Evolutionary conservation across 2,113 vertebrate species (phyloP).

Genomic region (Oryctolagus cuniculus): DNA sequence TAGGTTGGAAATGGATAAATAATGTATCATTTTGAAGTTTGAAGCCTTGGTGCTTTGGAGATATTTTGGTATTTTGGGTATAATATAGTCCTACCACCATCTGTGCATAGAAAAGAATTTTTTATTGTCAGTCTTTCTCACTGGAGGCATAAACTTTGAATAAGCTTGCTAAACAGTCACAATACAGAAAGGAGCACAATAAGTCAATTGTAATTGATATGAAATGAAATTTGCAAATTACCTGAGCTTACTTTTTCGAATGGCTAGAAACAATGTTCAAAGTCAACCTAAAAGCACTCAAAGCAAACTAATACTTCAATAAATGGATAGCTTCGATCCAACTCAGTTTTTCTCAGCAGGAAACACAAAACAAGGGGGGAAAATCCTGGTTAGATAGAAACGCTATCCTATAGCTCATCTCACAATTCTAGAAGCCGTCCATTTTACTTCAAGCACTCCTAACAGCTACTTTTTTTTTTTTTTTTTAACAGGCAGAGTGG

Average conservation of each 20-base stretch:
- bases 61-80: neutral
- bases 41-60: neutral
- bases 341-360: conserved; percentile 56
- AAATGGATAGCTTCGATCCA: neutral
- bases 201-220: conserved; percentile 21
- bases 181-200: neutral
- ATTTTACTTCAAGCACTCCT: conserved; percentile 67
- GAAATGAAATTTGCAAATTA: conserved; percentile 51
- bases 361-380: conserved; percentile 53
- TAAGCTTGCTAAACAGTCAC: neutral
- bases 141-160: neutral
- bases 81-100: neutral
- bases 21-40: conserved; percentile 6
- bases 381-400: conserved; percentile 71
- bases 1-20: neutral
- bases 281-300: neutral
- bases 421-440: conserved; percentile 66
- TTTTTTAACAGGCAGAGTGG: no score
- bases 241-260: neutral
- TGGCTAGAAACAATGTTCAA: neutral
- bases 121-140: conserved; percentile 26
- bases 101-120: neutral
- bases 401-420: conserved; percentile 24
- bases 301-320: neutral
- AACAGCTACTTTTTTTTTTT: conserved; percentile 69